A percentile compares a stretch with the other conserved stretches of the same genome.
These are phyloP conservation scores for Uropetala carovei DNA, from an alignment of 2,888 invertebrate species.

Conservation along the genomic window DNA sequence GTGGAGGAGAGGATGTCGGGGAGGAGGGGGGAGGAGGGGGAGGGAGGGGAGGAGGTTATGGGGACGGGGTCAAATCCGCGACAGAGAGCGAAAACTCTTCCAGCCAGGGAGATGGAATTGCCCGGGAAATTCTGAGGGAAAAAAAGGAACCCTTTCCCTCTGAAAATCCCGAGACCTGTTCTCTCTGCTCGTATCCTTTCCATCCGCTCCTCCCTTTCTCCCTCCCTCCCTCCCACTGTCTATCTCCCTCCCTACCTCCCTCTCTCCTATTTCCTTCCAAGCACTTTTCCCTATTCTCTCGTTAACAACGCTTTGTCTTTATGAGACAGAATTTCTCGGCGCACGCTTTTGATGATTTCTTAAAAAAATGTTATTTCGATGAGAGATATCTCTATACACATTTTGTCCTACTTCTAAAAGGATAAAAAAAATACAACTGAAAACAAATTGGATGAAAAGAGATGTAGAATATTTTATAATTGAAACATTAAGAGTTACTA, in stretches of 20 bases:
- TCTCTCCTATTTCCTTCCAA: too few species aligned
- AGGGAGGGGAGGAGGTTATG: not conserved
- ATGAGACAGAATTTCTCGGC: too few species aligned
- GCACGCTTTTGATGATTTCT: too few species aligned
- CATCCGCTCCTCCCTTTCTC: not conserved
- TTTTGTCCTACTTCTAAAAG: too few species aligned
- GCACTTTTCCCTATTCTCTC: too few species aligned
- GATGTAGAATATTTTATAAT: too few species aligned
- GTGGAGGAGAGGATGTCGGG: not conserved
- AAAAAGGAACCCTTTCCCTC: not conserved
- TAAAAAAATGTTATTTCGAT: too few species aligned
- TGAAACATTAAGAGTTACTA: too few species aligned
- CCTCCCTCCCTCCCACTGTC: not conserved
- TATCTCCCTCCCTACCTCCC: not conserved
- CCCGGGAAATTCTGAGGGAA: not conserved
- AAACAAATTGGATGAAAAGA: too few species aligned
- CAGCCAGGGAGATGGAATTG: constrained; percentile 5
- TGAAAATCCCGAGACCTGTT: not conserved
- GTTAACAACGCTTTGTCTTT: too few species aligned
- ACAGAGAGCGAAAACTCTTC: not conserved
- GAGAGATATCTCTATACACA: too few species aligned
- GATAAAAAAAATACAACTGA: too few species aligned
- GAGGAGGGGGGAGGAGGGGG: not conserved
- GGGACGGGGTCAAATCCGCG: not conserved
- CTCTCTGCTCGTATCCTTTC: not conserved